Evolutionary conservation across 2,797 vertebrate species (phyloP).

Genomic region (Ctenopoma kingsleyae): DNA sequence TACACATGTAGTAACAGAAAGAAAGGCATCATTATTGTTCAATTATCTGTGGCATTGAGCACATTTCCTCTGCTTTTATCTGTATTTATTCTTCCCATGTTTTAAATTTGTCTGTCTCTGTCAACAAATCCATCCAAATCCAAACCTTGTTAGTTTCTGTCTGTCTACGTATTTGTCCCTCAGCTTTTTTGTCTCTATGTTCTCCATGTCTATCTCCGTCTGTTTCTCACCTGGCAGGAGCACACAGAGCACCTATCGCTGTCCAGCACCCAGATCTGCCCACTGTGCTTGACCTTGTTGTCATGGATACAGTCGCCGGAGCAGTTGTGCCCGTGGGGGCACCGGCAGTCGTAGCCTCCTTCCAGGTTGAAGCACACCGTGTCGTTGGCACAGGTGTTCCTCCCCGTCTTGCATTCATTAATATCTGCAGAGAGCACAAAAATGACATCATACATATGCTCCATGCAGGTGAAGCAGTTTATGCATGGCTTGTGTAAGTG

Average conservation of each 20-base stretch:
- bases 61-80: conserved; percentile 5
- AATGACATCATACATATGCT: conserved; percentile 52
- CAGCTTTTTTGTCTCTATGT: conserved; percentile 7
- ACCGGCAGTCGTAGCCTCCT: conserved; percentile 96
- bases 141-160: neutral
- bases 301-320: conserved; percentile 96
- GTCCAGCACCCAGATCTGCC: conserved; percentile 98
- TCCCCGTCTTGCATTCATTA: conserved; percentile 94
- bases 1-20: neutral
- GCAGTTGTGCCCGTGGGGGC: conserved; percentile 97
- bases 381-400: conserved; percentile 96
- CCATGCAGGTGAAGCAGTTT: conserved; percentile 23
- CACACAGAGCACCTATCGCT: conserved; percentile 97
- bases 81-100: conserved; percentile 9
- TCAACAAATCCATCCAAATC: conserved; percentile 3
- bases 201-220: conserved; percentile 11
- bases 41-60: conserved; percentile 8
- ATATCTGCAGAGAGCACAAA: conserved; percentile 87
- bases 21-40: conserved; percentile 6
- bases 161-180: conserved; percentile 10
- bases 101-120: conserved; percentile 16
- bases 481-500: neutral
- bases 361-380: conserved; percentile 98
- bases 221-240: conserved; percentile 92
- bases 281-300: conserved; percentile 94